Base-by-base conservation (phyloP, 2,113 vertebrate species). In the Gambusia affinis region DNA sequence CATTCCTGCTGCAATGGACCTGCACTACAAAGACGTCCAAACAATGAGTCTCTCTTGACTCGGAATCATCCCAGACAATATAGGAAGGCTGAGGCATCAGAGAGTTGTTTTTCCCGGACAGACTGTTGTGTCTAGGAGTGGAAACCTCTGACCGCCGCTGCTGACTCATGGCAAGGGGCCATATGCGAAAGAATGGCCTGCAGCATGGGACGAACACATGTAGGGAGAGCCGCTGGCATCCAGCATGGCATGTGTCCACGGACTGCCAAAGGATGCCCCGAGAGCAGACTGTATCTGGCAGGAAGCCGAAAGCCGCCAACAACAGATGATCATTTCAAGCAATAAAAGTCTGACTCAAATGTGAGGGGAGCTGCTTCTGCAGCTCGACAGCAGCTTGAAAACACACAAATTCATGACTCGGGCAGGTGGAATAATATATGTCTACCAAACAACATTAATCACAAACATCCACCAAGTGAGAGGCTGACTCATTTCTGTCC, bases 51-150 rank as follows among this genome's bases (percentile, higher is more conserved):
- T 87, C 91, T 88, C 86, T 84, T 66, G 27, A 88, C 81, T 94
- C 88, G 87, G 93, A 95, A 91, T 94, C 88, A 88, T 90, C 89
- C 85, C 89, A 95, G 94, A 95, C 94, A 92, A 89, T 87, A 92
- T 88, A 91, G 93, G 91, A 94, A 94, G 90, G 76, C 85, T 44
- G 82, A 88, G 62, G 89, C 89, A 90, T 93, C 90, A 88, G 84
- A 92, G 88, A 82, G 77, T 85, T 91, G 86, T 93, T 90, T 90
- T 92, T 92, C 86, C 80, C 86, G 74, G 84, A 88, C 60, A 67
- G 85, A 74, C 81, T 95, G 94, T 95, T 95, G 93, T 94, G 94
- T 95, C 94, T 95, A 92, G 88, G 75, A 81, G 78, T 83, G 83
- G 85, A 92, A 92, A 92, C 88, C 89, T 91, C 88, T 91, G 91